Base-by-base conservation (phyloP, 2,888 invertebrate species). In the Ochropacha duplaris region DNA sequence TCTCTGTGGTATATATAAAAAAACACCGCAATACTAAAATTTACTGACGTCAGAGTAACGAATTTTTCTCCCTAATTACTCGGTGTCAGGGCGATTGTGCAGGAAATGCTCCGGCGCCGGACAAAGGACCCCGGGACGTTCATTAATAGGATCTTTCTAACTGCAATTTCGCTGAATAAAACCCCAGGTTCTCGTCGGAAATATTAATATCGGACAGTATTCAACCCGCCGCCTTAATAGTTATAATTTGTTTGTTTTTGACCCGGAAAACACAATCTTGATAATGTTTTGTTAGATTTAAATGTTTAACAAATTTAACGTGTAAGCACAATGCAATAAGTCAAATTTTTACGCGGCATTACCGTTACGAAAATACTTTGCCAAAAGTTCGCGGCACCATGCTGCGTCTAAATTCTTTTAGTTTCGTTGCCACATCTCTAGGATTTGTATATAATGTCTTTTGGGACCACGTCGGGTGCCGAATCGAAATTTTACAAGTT, bases 21-120 rank as follows among this genome's bases (percentile, higher is more conserved):
- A 76, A 69, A 72, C 69, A 72, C 76, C 78, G 72, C 79, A 76
- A 78, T 81, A 81, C 81, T 84, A 76, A 83, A 85, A 87, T 83
- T 71, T 78, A 74, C 77, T 80, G 82, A 81, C 81, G 79, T 79
- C 77, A 74, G 78, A 72, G 85, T 85, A 88, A 90, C 90, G 83
- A 90, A 90, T 92, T 91, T 90, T 91, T 92, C 91, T 90, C 79
- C 82, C 86, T 92, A 92, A 92, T 92, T 92, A 92, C 92, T 89
- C 74, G 86, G 91, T 91, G 91, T 91, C 91, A 88, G 81, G 79
- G 85, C 87, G 90, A 90, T 92, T 90, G 90, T 88, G 87, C 85
- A 87, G 89, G 88, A 87, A 90, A 88, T 88, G 87, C 86, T 84
- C 82, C 74, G 72, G 81, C 81, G 79, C 80, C 78, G 87, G 84